These are phyloP conservation scores for Xanthorhoe spadicearia DNA, from an alignment of 2,888 invertebrate genomes.

Conservation along the genomic window DNA sequence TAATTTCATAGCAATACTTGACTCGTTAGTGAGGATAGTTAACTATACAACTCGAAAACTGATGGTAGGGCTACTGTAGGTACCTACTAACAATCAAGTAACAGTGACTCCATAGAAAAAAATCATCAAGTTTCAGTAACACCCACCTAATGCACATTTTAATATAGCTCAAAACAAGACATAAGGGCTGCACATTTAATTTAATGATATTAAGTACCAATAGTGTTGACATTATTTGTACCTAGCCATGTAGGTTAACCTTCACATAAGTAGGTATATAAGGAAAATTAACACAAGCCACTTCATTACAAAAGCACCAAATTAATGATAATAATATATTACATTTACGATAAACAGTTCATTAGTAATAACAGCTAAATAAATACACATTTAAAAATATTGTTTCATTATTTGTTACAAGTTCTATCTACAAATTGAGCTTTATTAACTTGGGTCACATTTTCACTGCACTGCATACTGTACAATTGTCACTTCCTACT, in stretches of 20 bases:
- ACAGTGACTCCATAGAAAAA: too few relatives aligned
- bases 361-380: constrained; percentile 47
- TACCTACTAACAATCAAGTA: neutral
- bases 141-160: too few relatives aligned
- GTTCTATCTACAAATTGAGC: constrained; percentile 63
- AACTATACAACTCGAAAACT: too few relatives aligned
- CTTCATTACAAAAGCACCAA: constrained; percentile 73
- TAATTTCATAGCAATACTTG: too few relatives aligned
- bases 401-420: constrained; percentile 53
- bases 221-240: neutral
- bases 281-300: constrained; percentile 66
- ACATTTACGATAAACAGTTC: constrained; percentile 47
- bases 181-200: neutral
- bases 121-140: too few relatives aligned
- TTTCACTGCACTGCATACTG: constrained; percentile 75
- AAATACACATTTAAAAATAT: constrained; percentile 48
- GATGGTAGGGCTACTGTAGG: too few relatives aligned
- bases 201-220: neutral
- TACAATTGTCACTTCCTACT: constrained; percentile 63
- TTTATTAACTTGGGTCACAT: constrained; percentile 63
- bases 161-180: too few relatives aligned
- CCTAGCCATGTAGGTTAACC: constrained; percentile 7
- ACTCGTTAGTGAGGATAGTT: too few relatives aligned
- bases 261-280: constrained; percentile 33
- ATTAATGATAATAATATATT: constrained; percentile 47